A percentile compares a stretch with the other conserved stretches of the same genome.
Evolutionary conservation across 2,113 vertebrate species (phyloP).

Genomic region (crab-eating macaque (Macaca fascicularis)): DNA sequence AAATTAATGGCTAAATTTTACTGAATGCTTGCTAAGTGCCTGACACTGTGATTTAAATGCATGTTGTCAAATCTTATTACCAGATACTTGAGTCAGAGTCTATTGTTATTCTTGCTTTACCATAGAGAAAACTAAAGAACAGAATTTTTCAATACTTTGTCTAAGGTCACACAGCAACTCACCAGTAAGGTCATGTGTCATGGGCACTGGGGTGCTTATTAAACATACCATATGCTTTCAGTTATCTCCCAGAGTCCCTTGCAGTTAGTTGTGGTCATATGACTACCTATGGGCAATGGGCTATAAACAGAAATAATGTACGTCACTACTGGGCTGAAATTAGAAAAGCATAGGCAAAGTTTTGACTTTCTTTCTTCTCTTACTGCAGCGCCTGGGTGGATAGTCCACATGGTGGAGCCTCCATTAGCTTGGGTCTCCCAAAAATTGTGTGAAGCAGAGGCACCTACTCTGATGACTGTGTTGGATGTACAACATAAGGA

Average conservation of each 20-base stretch:
- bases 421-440: not conserved
- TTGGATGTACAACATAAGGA: not conserved
- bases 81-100: not conserved
- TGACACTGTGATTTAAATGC: constrained; percentile 32
- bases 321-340: not conserved
- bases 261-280: not conserved
- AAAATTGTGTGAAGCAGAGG: not conserved
- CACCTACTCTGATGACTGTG: not conserved
- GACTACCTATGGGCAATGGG: not conserved
- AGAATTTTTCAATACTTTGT: not conserved
- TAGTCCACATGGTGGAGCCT: not conserved
- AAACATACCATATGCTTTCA: not conserved
- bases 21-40: constrained; percentile 23
- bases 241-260: not conserved
- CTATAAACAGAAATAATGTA: not conserved
- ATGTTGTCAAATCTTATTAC: constrained; percentile 35
- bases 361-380: not conserved
- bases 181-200: not conserved
- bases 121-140: not conserved
- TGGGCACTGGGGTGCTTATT: not conserved
- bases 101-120: not conserved
- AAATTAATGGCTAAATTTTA: constrained; percentile 36
- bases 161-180: not conserved
- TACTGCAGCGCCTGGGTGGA: not conserved
- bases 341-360: not conserved